Conservation (phyloP, 2,113 vertebrate species). For the Corvus cornix region DNA sequence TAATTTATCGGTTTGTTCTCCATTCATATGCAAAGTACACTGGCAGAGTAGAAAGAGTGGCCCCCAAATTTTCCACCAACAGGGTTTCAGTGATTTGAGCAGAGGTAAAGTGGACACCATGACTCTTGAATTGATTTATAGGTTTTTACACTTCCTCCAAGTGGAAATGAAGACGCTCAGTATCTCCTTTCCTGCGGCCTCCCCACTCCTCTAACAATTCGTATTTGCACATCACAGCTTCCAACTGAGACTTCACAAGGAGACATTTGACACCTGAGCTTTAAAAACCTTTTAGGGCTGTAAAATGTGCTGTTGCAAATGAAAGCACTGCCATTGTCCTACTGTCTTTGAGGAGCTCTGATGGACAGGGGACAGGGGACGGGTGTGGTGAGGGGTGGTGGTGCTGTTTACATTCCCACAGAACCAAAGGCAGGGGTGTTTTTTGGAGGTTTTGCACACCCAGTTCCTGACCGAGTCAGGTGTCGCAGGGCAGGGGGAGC, state of each 20-base stretch:
- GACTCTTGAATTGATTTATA: not conserved
- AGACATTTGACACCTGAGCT: not conserved
- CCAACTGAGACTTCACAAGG: not conserved
- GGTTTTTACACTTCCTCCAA: not conserved
- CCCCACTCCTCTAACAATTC: not conserved
- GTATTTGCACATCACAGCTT: conserved; percentile 50
- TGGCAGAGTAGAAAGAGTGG: not conserved
- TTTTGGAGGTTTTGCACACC: not conserved
- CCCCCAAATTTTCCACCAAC: not conserved
- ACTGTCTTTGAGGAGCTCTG: not conserved
- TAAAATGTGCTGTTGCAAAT: not conserved
- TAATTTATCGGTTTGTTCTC: not conserved
- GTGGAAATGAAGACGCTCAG: not conserved
- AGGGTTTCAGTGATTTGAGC: not conserved
- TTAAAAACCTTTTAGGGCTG: not conserved
- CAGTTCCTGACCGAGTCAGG: not conserved
- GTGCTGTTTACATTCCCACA: conserved; percentile 37
- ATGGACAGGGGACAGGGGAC: not conserved
- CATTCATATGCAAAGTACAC: not conserved
- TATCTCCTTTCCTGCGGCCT: not conserved
- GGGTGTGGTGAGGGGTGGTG: accelerated
- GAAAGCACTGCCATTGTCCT: not conserved
- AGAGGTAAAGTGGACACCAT: not conserved
- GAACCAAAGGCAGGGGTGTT: not conserved
- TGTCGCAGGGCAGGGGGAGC: not conserved